A percentile compares a stretch with the other conserved stretches of the same genome.
Evolutionary conservation across 2,888 invertebrate genomes (phyloP).

Genomic region (Tigriopus californicus): DNA sequence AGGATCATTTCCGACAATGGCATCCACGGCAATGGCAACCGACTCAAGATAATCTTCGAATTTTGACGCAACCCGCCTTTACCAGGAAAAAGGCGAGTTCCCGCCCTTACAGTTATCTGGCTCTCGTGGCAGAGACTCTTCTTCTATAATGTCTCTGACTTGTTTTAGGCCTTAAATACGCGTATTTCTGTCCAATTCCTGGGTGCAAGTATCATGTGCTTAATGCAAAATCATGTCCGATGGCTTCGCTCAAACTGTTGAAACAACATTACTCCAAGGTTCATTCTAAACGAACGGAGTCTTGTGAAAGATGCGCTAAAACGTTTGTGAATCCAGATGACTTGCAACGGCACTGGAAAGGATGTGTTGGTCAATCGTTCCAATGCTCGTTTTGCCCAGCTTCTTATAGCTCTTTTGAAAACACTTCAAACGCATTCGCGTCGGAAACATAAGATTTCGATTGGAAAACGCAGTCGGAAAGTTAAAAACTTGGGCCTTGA

Average conservation of each 20-base stretch:
- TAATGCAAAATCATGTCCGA: background rate
- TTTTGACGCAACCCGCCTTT: too few species aligned
- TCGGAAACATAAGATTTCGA: background rate
- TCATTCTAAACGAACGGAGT: background rate
- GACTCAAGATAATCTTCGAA: too few species aligned
- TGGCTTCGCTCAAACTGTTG: background rate
- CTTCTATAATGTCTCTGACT: too few species aligned
- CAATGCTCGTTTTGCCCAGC: background rate
- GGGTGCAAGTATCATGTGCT: constrained; percentile 2
- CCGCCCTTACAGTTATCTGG: too few species aligned
- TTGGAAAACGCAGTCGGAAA: too few species aligned
- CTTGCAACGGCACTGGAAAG: background rate
- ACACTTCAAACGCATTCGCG: constrained; percentile 11
- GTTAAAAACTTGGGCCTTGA: too few species aligned
- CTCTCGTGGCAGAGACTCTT: too few species aligned
- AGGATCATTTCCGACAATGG: too few species aligned
- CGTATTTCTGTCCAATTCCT: background rate
- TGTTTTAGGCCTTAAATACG: too few species aligned
- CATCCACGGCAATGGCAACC: too few species aligned
- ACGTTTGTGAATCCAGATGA: background rate
- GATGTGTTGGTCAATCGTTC: background rate
- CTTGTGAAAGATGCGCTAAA: background rate
- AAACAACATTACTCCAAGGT: constrained; percentile 10
- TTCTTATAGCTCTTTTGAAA: background rate
- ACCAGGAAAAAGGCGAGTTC: too few species aligned